A percentile compares a stretch with the other conserved stretches of the same genome.
These are phyloP conservation scores for Malurus leucopterus DNA, from an alignment of 2,797 vertebrate genomes.

Conservation along the genomic window DNA sequence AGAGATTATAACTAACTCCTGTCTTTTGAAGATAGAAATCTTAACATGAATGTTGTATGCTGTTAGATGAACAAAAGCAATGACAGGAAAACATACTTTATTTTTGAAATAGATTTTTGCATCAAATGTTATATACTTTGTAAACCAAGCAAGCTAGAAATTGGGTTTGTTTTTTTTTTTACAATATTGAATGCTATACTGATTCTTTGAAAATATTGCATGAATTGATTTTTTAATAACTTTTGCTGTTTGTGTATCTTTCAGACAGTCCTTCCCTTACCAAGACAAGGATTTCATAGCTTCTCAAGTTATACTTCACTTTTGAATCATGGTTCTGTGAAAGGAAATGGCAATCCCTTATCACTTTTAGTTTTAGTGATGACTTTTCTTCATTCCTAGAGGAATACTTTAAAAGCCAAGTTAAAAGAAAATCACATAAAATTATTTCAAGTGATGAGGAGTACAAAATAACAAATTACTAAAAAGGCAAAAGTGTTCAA, in stretches of 20 bases:
- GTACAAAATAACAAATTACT: not conserved
- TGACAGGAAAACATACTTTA: not conserved
- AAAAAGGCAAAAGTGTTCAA: not conserved
- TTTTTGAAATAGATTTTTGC: slow-evolving; percentile 7
- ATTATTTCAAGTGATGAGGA: not conserved
- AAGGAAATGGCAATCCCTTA: not conserved
- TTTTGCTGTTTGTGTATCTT: not conserved
- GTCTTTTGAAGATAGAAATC: not conserved
- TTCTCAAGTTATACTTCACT: not conserved
- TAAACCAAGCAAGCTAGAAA: slow-evolving; percentile 15
- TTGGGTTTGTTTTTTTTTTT: not conserved
- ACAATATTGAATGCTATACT: not conserved
- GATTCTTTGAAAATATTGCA: not conserved
- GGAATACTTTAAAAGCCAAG: not conserved
- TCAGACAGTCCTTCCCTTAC: not conserved
- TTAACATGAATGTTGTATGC: not conserved
- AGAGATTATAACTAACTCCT: not conserved
- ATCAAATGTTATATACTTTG: not conserved
- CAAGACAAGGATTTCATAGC: not conserved
- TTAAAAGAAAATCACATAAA: not conserved
- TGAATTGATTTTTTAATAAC: not conserved
- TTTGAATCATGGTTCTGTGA: not conserved
- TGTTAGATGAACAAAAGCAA: not conserved
- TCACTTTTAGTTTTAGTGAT: not conserved
- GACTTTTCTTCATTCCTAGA: not conserved